phyloP scores from a whole-genome alignment of 2,113 vertebrate species.

The Pseudorasbora parva region DNA sequence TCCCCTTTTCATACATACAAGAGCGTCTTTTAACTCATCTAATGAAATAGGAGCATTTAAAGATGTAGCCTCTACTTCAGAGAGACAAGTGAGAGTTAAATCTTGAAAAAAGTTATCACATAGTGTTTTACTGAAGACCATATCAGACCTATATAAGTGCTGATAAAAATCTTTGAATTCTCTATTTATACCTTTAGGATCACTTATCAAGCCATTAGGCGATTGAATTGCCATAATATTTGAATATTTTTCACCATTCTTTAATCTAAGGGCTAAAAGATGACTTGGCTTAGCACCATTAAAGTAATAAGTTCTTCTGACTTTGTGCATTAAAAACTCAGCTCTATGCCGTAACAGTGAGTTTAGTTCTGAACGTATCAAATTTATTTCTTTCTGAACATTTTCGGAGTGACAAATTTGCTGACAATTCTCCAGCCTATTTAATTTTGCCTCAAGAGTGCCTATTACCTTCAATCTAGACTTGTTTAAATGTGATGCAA shows the following conservation, averaged over 20 bases:
- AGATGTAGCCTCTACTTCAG: too few relatives aligned
- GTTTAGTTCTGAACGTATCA: not conserved
- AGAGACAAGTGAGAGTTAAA: too few relatives aligned
- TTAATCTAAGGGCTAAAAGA: not conserved
- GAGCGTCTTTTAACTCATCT: not conserved
- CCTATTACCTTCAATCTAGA: not conserved
- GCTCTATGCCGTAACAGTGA: not conserved
- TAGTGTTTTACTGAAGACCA: not conserved
- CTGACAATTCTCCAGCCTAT: not conserved
- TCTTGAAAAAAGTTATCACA: not conserved
- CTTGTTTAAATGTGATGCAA: too few relatives aligned
- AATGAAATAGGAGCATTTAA: not conserved
- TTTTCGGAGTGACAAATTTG: too few relatives aligned
- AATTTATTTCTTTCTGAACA: not conserved
- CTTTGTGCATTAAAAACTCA: too few relatives aligned
- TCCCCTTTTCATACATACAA: not conserved
- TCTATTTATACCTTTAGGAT: not conserved
- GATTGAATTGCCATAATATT: conserved; percentile 10
- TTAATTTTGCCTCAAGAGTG: not conserved
- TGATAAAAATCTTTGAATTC: too few relatives aligned
- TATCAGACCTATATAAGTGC: too few relatives aligned
- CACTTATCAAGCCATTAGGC: not conserved
- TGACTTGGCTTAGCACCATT: too few relatives aligned
- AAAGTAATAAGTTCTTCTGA: too few relatives aligned
- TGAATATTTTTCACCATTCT: not conserved